A percentile compares a stretch with the other conserved stretches of the same genome.
These are phyloP conservation scores for Lagocephalus sceleratus DNA, from an alignment of 2,797 vertebrate species.

Conservation along the genomic window DNA sequence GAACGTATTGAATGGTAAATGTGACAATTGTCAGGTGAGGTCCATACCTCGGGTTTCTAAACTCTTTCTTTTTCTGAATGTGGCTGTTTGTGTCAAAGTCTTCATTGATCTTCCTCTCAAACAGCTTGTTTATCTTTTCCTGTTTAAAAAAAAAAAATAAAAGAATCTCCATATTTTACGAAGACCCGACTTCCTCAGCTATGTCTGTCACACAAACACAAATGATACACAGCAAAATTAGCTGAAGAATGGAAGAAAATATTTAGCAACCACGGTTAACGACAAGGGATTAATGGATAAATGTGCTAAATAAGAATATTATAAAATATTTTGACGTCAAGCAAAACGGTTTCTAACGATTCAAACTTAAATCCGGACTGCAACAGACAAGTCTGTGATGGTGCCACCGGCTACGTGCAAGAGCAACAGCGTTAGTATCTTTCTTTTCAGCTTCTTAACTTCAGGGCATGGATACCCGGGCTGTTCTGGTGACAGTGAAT, in stretches of 20 bases:
- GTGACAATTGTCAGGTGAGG: conserved; percentile 1
- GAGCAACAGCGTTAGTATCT: too few relatives aligned
- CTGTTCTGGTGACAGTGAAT: conserved; percentile 44
- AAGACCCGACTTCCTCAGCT: conserved; percentile 3
- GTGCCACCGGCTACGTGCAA: too few relatives aligned
- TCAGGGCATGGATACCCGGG: conserved; percentile 28
- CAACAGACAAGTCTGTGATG: too few relatives aligned
- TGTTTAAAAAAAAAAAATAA: conserved; percentile 54
- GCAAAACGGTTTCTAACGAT: too few relatives aligned
- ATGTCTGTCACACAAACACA: conserved; percentile 12
- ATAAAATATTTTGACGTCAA: too few relatives aligned
- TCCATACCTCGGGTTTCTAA: conserved; percentile 92
- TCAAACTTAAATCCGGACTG: too few relatives aligned
- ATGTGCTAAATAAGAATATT: too few relatives aligned
- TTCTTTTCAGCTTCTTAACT: conserved; percentile 1
- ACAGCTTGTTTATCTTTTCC: conserved; percentile 97
- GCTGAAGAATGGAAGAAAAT: neutral
- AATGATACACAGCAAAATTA: neutral
- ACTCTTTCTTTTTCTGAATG: conserved; percentile 97
- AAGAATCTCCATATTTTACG: neutral
- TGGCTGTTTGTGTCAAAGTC: conserved; percentile 96
- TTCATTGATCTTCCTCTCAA: conserved; percentile 90
- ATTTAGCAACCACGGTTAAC: too few relatives aligned
- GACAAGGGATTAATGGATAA: too few relatives aligned
- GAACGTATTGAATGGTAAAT: neutral